A percentile compares a stretch with the other conserved stretches of the same genome.
Conservation (phyloP, 2,888 invertebrate genomes). For the Caenorhabditis sinica region DNA sequence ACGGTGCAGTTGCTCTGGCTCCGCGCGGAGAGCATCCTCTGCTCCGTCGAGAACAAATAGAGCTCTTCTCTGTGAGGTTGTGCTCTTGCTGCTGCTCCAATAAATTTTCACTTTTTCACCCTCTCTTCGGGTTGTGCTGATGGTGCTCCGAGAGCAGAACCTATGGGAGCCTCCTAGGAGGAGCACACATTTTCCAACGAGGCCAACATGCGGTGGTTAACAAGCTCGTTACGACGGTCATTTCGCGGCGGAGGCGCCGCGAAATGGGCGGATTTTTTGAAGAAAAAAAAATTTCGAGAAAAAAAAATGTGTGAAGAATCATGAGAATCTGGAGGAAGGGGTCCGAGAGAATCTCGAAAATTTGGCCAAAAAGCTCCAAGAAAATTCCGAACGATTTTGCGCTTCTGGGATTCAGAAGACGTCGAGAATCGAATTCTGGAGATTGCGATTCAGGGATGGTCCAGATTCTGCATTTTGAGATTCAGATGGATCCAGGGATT, state of each 20-base stretch:
- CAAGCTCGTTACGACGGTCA: constrained; percentile 60
- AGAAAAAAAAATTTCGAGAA: background rate
- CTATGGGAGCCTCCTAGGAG: background rate
- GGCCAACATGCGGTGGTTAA: constrained; percentile 57
- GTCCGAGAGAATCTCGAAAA: no score
- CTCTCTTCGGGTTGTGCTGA: constrained; percentile 11
- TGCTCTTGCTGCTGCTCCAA: background rate
- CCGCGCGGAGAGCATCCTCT: constrained; percentile 40
- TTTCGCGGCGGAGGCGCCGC: constrained; percentile 7
- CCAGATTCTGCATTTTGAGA: no score
- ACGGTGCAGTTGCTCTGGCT: background rate
- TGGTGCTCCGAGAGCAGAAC: background rate
- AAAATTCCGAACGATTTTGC: no score
- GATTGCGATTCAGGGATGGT: no score
- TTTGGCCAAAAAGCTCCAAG: no score
- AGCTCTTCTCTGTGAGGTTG: background rate
- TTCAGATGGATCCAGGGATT: no score
- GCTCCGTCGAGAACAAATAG: constrained; percentile 40
- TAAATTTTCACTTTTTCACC: constrained; percentile 23
- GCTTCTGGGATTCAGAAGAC: no score
- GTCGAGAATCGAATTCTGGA: no score
- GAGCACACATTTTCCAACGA: constrained; percentile 1
- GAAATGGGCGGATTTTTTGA: background rate
- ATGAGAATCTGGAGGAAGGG: no score
- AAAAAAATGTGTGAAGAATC: no score